Percentiles rank a stretch among this genome's conserved stretches.
Conservation (phyloP, 2,113 vertebrate genomes). For the Loxodonta africana region DNA sequence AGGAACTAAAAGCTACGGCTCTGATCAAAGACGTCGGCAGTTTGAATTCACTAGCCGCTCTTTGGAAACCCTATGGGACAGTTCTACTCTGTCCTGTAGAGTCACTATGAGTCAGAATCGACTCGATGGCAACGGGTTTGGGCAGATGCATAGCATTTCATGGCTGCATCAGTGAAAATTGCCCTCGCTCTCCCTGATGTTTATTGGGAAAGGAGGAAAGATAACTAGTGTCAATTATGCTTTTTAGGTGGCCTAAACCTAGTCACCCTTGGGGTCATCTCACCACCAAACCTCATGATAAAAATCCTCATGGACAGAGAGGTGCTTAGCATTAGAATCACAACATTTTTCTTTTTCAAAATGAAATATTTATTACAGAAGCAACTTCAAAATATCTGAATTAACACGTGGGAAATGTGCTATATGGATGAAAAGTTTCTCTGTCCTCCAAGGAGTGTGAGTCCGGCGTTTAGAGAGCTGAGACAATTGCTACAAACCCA, state of each 20-base stretch:
- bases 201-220: not conserved
- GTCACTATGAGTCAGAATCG: too few species aligned
- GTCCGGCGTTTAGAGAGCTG: not conserved
- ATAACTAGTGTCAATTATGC: not conserved
- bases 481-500: not conserved
- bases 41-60: too few species aligned
- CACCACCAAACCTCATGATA: not conserved
- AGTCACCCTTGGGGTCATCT: not conserved
- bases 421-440: not conserved
- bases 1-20: too few species aligned
- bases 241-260: not conserved
- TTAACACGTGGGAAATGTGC: not conserved
- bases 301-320: not conserved
- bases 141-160: not conserved
- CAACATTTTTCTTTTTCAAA: conserved; percentile 19
- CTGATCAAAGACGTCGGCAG: too few species aligned
- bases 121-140: too few species aligned
- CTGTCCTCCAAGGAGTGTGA: not conserved
- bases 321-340: not conserved
- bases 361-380: not conserved
- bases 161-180: not conserved
- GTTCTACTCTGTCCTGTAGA: too few species aligned
- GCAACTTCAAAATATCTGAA: not conserved
- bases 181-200: not conserved
- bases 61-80: too few species aligned